phyloP scores from a whole-genome alignment of 2,888 invertebrate genomes.

The Allacma fusca region DNA sequence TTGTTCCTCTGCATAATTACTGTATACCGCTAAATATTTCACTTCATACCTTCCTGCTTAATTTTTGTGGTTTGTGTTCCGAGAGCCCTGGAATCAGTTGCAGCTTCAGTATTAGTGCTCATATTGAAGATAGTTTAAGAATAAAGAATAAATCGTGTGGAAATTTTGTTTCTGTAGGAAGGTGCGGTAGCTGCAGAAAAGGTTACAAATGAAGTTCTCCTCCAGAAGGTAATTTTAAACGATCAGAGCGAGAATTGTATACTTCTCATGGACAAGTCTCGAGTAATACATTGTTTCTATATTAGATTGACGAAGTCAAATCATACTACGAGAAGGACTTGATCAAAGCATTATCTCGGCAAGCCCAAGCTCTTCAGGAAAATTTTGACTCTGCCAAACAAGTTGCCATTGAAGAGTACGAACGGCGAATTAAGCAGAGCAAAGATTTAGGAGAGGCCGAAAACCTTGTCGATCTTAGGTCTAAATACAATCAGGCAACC shows the following conservation, averaged over 20 bases:
- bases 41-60: too few species aligned
- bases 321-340: slow-evolving; percentile 46
- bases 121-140: too few species aligned
- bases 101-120: too few species aligned
- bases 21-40: too few species aligned
- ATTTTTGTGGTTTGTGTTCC: too few species aligned
- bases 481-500: slow-evolving; percentile 55
- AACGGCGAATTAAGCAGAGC: slow-evolving; percentile 48
- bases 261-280: background rate
- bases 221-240: slow-evolving; percentile 38
- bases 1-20: too few species aligned
- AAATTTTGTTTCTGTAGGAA: slow-evolving; percentile 18
- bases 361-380: slow-evolving; percentile 53
- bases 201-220: slow-evolving; percentile 19
- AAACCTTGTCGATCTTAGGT: slow-evolving; percentile 53
- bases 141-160: background rate
- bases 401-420: slow-evolving; percentile 49
- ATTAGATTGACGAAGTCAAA: slow-evolving; percentile 42
- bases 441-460: slow-evolving; percentile 51
- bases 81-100: too few species aligned
- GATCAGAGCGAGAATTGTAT: background rate
- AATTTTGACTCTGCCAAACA: slow-evolving; percentile 47
- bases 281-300: too few species aligned
- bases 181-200: slow-evolving; percentile 14
- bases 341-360: slow-evolving; percentile 44